phyloP scores from a whole-genome alignment of 2,888 invertebrate species.

The Pachliopta kotzebuea region DNA sequence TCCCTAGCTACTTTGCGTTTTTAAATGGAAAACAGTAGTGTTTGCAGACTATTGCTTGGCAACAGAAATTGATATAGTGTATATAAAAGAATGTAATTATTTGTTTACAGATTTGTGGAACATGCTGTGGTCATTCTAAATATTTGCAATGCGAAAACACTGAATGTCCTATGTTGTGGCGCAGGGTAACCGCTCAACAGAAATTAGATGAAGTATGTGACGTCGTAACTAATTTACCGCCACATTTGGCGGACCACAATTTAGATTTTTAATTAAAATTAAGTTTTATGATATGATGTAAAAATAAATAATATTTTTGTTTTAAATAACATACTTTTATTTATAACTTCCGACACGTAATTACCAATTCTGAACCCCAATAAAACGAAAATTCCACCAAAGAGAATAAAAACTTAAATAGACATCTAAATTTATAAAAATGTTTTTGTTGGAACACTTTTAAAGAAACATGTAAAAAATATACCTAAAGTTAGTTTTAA shows the following conservation, averaged over 20 bases:
- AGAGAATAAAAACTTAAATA: no score
- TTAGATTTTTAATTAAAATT: conserved; percentile 45
- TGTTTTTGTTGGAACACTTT: no score
- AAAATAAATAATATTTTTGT: not conserved
- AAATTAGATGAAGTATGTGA: conserved; percentile 53
- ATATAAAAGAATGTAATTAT: no score
- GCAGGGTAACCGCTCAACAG: conserved; percentile 48
- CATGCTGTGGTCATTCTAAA: conserved; percentile 58
- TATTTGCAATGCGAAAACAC: conserved; percentile 54
- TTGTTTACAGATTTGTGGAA: conserved; percentile 56
- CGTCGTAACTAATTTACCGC: conserved; percentile 51
- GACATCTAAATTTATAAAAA: no score
- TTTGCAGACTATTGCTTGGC: no score
- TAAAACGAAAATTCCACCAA: not conserved
- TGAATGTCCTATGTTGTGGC: conserved; percentile 67
- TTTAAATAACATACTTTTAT: not conserved
- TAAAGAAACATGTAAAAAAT: no score
- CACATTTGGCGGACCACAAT: conserved; percentile 43
- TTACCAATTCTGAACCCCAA: not conserved
- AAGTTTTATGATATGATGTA: not conserved
- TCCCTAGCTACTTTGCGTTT: no score
- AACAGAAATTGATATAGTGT: no score
- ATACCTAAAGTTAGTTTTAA: no score
- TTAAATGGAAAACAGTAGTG: no score
- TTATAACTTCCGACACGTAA: not conserved